A percentile compares a stretch with the other conserved stretches of the same genome.
These are phyloP conservation scores for Agrypnus murinus DNA, from an alignment of 2,888 invertebrate genomes.

Conservation along the genomic window DNA sequence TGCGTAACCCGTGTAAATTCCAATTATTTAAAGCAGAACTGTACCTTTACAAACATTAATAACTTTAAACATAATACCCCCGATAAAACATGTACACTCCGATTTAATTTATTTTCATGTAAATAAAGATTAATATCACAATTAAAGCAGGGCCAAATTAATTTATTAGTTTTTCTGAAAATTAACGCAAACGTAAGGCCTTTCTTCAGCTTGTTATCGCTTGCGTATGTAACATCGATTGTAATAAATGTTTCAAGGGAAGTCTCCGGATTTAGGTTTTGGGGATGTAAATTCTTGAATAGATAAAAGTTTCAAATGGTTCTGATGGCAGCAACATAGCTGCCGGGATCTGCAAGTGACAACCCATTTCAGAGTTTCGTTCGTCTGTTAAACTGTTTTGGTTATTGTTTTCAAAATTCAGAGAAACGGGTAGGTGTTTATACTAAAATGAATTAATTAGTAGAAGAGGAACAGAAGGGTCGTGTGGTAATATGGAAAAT, in stretches of 20 bases:
- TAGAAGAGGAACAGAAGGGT: slow-evolving; percentile 3
- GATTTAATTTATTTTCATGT: slow-evolving; percentile 7
- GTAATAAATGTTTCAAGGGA: not conserved
- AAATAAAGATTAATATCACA: not conserved
- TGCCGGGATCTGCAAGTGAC: slow-evolving; percentile 6
- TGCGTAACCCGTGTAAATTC: too few relatives aligned
- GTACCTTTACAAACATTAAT: too few relatives aligned
- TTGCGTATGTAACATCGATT: not conserved
- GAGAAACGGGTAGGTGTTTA: not conserved
- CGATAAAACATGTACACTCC: not conserved
- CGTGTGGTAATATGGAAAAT: not conserved
- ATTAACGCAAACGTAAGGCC: not conserved
- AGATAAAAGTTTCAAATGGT: not conserved
- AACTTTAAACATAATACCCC: too few relatives aligned
- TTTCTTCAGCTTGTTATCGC: not conserved
- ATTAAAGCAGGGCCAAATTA: not conserved
- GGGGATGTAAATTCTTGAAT: not conserved
- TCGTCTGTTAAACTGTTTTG: not conserved
- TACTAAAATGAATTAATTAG: slow-evolving; percentile 25
- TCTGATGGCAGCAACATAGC: not conserved
- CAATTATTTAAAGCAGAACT: too few relatives aligned
- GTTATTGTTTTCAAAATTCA: slow-evolving; percentile 2
- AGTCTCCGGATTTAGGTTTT: not conserved
- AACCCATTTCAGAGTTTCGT: slow-evolving; percentile 3
- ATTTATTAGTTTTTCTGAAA: not conserved